Base-by-base conservation (phyloP, 2,888 invertebrate genomes). In the Ennomos erosarius region DNA sequence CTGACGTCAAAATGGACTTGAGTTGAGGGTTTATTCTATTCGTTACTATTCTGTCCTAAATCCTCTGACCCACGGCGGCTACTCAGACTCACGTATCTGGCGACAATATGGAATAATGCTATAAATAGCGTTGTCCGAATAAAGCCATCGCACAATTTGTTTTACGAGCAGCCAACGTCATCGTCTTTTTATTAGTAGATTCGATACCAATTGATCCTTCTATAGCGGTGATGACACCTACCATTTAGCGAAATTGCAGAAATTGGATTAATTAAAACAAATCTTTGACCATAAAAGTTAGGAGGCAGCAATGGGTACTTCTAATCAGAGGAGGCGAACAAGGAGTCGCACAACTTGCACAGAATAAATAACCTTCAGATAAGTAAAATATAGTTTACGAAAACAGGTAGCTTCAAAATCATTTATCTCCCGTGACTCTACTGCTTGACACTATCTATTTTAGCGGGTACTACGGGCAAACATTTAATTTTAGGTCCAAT, bases 141-240 rank as follows among this genome's bases (percentile, higher is more conserved):
- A 78, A 74, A 81, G 81, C 71, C 81, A 77, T 80, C 55, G 67
- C 63, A 71, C 76, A 81, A 80, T 77, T 78, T 67, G 69, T 64
- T 76, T 78, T 72, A 80, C 68, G 67, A 65, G 65, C 67, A 55
- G 63, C 67, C 66, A 69, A 68, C 62, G 26, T 55, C 64, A 65
- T 68, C 62, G 59, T 50, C 48, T 57, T 59, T 65, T 65, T 67
- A 73, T 77, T 69, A 67, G 65, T 52, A 10, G 50, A 56, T 57
- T 51, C 51, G 35, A 46, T 57, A 43, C 45, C 53, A 62, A 59
- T 55, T 54, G 51, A 56, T 47, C 54, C 51, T 44, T 56, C 11
- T 50, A 59, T 38, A 11, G 59, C 54, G 40, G 46, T 38, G 45
- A 54, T 54, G 54, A 53, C 51, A 55, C 51, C 13, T 57, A 42